These are phyloP conservation scores for Hypercompe scribonia DNA, from an alignment of 2,888 invertebrate species.

Conservation along the genomic window DNA sequence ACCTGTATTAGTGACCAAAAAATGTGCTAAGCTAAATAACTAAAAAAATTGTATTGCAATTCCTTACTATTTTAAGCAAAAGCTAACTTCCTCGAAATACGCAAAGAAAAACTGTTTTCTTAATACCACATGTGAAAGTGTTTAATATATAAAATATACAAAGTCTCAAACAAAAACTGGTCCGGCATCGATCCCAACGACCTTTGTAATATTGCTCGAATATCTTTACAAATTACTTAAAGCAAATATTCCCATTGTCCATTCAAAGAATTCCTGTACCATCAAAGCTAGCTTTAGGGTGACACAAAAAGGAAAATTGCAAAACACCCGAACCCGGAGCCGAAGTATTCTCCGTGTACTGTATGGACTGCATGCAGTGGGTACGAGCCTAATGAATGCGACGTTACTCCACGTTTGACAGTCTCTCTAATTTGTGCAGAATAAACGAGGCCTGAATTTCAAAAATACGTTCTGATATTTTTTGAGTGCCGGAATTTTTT, in stretches of 20 bases:
- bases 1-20: background rate
- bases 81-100: background rate
- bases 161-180: conserved; percentile 19
- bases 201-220: conserved; percentile 20
- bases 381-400: conserved; percentile 58
- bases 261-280: conserved; percentile 55
- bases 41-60: background rate
- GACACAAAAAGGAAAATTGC: conserved; percentile 58
- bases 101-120: background rate
- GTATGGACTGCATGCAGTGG: conserved; percentile 58
- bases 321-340: conserved; percentile 52
- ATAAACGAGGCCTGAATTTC: conserved; percentile 48
- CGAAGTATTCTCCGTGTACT: conserved; percentile 30
- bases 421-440: conserved; percentile 62
- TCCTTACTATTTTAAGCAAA: background rate
- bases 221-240: conserved; percentile 46
- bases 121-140: background rate
- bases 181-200: conserved; percentile 25
- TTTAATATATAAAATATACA: background rate
- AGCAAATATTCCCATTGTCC: conserved; percentile 54
- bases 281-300: conserved; percentile 57
- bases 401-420: conserved; percentile 57
- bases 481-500: conserved; percentile 7
- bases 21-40: background rate
- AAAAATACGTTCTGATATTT: conserved; percentile 39